These are phyloP conservation scores for Cactoblastis cactorum DNA, from an alignment of 2,888 invertebrate genomes.

Conservation along the genomic window DNA sequence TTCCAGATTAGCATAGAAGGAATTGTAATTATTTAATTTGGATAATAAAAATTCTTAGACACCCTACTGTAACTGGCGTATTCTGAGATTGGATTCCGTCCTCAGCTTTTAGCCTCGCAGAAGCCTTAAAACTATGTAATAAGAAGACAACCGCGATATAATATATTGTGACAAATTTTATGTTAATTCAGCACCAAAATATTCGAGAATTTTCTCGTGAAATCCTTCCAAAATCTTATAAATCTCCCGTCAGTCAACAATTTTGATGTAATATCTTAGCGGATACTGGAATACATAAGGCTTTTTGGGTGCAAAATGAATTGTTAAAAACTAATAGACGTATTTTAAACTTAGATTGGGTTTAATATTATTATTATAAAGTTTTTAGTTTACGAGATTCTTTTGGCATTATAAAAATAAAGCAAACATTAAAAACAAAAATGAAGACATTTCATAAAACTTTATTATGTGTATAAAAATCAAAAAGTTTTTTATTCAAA, in stretches of 20 bases:
- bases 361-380: too few relatives aligned
- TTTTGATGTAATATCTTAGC: background rate
- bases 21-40: too few relatives aligned
- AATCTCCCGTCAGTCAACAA: background rate
- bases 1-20: too few relatives aligned
- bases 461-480: too few relatives aligned
- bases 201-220: background rate
- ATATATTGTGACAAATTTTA: constrained; percentile 22
- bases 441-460: too few relatives aligned
- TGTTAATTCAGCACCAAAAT: background rate
- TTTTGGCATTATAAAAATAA: too few relatives aligned
- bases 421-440: too few relatives aligned
- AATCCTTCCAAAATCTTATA: background rate
- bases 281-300: background rate
- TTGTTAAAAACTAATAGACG: background rate
- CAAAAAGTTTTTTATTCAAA: too few relatives aligned
- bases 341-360: background rate
- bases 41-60: constrained; percentile 18
- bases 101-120: constrained; percentile 40
- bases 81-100: constrained; percentile 54
- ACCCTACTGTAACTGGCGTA: constrained; percentile 33
- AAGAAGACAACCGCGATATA: constrained; percentile 7
- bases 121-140: constrained; percentile 36
- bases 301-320: background rate
- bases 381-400: too few relatives aligned